Percentiles rank a stretch among this genome's conserved stretches.
phyloP scores from a whole-genome alignment of 2,888 invertebrate genomes.

The Odontocolon sp. region DNA sequence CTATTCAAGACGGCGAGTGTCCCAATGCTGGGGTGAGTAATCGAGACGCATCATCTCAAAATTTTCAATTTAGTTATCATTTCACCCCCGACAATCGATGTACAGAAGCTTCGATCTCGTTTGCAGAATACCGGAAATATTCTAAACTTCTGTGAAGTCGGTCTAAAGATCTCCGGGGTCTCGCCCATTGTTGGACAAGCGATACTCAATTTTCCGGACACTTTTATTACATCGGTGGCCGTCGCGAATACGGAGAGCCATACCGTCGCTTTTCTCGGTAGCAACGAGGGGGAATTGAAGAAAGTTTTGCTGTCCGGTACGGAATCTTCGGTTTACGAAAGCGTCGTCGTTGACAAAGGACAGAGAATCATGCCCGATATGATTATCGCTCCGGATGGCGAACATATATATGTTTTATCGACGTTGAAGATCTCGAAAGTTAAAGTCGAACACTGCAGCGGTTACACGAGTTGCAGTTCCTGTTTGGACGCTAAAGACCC shows the following conservation, averaged over 20 bases:
- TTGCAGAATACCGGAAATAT: constrained; percentile 91
- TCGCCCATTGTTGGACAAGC: constrained; percentile 91
- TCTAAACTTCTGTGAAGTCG: constrained; percentile 95
- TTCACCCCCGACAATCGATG: constrained; percentile 32
- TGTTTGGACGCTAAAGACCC: constrained; percentile 95
- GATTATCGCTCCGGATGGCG: constrained; percentile 90
- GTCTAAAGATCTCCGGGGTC: constrained; percentile 94
- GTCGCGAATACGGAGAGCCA: constrained; percentile 94
- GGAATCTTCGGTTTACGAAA: constrained; percentile 92
- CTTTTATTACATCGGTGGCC: constrained; percentile 91
- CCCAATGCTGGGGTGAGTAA: constrained; percentile 89
- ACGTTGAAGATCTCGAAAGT: constrained; percentile 88
- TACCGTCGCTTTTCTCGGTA: constrained; percentile 97
- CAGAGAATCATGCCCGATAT: constrained; percentile 93
- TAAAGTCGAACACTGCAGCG: constrained; percentile 93
- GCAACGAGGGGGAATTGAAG: constrained; percentile 91
- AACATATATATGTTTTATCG: constrained; percentile 93
- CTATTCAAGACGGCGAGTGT: constrained; percentile 95
- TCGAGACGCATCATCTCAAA: neutral
- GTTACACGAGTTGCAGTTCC: constrained; percentile 92
- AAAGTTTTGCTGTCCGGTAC: constrained; percentile 91
- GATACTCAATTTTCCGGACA: constrained; percentile 89
- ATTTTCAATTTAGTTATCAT: neutral
- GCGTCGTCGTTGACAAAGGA: constrained; percentile 90
- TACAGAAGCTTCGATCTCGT: constrained; percentile 60